Evolutionary conservation across 2,113 vertebrate species (phyloP).

Genomic region (Anser brachyrhynchus): DNA sequence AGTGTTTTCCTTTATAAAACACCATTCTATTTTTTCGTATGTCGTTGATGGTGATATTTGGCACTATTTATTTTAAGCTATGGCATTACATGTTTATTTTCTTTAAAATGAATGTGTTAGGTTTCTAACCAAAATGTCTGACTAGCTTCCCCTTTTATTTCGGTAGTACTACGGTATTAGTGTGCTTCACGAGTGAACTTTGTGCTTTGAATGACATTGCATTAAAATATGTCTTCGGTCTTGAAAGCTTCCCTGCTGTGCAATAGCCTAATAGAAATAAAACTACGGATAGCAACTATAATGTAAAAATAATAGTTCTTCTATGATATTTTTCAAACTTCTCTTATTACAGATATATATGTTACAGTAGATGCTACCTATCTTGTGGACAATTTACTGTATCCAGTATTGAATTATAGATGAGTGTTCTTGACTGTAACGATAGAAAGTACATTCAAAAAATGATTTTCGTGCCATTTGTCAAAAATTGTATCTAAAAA

Average conservation of each 20-base stretch:
- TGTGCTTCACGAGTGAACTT: conserved; percentile 61
- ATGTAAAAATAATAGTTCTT: background rate
- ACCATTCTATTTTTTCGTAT: background rate
- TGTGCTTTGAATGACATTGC: conserved; percentile 50
- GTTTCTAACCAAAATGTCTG: conserved; percentile 59
- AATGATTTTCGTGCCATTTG: background rate
- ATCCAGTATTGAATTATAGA: background rate
- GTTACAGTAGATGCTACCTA: background rate
- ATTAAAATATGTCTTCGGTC: conserved; percentile 39
- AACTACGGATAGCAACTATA: conserved; percentile 39
- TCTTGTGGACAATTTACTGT: background rate
- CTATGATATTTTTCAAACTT: background rate
- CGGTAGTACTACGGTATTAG: conserved; percentile 59
- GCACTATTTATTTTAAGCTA: conserved; percentile 75
- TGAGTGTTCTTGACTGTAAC: background rate
- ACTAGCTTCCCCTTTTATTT: conserved; percentile 53
- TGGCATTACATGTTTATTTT: conserved; percentile 57
- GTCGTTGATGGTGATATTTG: conserved; percentile 24
- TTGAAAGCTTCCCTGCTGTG: conserved; percentile 51
- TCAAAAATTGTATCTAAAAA: background rate
- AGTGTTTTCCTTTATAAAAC: background rate
- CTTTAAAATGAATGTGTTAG: conserved; percentile 56
- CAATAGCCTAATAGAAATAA: conserved; percentile 68
- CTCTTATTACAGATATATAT: background rate
- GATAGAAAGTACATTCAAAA: background rate